Conservation (phyloP, 2,888 invertebrate species). For the Dolichopus griseipennis region DNA sequence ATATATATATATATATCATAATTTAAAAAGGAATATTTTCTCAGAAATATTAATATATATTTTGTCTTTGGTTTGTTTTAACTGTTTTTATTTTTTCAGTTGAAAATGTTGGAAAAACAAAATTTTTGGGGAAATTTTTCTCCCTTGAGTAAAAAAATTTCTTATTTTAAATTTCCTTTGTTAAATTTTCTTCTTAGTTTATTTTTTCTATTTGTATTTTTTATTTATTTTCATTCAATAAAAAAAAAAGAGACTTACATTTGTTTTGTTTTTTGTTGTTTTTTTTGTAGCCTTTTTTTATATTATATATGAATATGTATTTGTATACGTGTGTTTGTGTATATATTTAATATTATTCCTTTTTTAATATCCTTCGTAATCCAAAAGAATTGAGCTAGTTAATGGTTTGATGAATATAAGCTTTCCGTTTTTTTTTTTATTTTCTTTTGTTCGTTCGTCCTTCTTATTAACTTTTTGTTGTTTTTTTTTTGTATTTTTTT, state of each 20-base stretch:
- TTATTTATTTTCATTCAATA: background rate
- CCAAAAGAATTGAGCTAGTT: constrained; percentile 1
- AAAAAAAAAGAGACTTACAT: background rate
- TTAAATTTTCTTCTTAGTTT: no score
- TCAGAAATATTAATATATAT: no score
- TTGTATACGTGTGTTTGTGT: background rate
- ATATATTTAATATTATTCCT: background rate
- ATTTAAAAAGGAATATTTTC: no score
- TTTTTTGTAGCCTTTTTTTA: background rate
- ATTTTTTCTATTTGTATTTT: no score
- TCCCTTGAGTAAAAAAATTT: no score
- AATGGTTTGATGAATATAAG: background rate
- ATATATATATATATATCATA: no score
- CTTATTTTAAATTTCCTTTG: no score
- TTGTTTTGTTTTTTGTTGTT: background rate
- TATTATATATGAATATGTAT: background rate
- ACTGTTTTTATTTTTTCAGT: no score
- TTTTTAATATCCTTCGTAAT: background rate
- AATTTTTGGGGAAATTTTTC: no score
- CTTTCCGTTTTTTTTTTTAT: background rate
- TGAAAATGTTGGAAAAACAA: no score
- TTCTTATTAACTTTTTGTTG: background rate
- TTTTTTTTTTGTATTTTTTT: background rate
- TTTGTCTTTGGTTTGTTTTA: no score
- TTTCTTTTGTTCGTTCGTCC: background rate